phyloP scores from a whole-genome alignment of 2,888 invertebrate genomes.

The Amblyteles armatorius region DNA sequence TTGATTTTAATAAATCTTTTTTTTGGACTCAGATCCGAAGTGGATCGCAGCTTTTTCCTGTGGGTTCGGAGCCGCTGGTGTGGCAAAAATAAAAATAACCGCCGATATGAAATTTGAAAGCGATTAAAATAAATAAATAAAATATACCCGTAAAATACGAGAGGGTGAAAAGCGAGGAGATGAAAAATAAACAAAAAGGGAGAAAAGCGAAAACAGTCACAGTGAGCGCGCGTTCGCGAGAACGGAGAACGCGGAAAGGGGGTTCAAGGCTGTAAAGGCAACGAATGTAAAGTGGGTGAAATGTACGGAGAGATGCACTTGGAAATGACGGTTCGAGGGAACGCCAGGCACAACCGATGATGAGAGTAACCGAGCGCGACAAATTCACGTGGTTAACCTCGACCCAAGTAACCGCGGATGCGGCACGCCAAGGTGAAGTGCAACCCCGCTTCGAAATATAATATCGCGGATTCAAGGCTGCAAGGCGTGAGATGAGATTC shows the following conservation, averaged over 20 bases:
- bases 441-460: conserved; percentile 24
- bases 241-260: conserved; percentile 13
- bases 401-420: conserved; percentile 52
- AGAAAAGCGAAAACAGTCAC: neutral
- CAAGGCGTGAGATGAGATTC: conserved; percentile 30
- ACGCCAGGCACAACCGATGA: conserved; percentile 37
- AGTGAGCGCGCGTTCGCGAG: neutral
- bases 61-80: neutral
- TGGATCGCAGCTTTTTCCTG: neutral
- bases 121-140: conserved; percentile 2
- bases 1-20: too few relatives aligned
- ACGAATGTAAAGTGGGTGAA: conserved; percentile 29
- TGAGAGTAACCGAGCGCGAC: conserved; percentile 49
- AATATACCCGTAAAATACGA: conserved; percentile 14
- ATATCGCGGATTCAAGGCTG: conserved; percentile 57
- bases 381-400: conserved; percentile 63
- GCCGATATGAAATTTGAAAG: neutral
- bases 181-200: neutral
- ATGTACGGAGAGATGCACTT: conserved; percentile 43
- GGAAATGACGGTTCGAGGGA: conserved; percentile 28
- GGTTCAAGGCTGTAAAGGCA: conserved; percentile 7
- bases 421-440: conserved; percentile 53
- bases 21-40: neutral
- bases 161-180: conserved; percentile 22
- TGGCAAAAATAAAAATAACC: conserved; percentile 29